Percentiles rank a stretch among this genome's conserved stretches.
Evolutionary conservation across 2,113 vertebrate genomes (phyloP).

Genomic region (Taurulus bubalis): DNA sequence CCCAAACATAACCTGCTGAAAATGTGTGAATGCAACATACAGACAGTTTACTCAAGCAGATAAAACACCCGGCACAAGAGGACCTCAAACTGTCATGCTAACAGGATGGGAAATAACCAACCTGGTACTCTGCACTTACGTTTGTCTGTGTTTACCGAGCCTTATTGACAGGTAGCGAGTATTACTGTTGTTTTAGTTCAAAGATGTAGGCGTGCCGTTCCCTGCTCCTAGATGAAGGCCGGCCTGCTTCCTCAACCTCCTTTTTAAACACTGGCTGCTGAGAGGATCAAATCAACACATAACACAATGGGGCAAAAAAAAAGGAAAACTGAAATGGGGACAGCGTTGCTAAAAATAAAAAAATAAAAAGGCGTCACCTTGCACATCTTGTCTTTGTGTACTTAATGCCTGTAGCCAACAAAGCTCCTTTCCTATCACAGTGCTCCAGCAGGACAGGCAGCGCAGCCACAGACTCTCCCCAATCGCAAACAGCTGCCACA

Average conservation of each 20-base stretch:
- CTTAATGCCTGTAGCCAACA: constrained; percentile 25
- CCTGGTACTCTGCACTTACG: not conserved
- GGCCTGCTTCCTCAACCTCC: not conserved
- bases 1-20: not conserved
- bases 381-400: constrained; percentile 45
- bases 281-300: constrained; percentile 18
- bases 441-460: constrained; percentile 36
- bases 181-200: not conserved
- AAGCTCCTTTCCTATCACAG: constrained; percentile 42
- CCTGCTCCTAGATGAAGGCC: constrained; percentile 4
- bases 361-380: constrained; percentile 28
- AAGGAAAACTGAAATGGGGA: not conserved
- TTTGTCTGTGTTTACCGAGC: not conserved
- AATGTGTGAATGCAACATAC: not conserved
- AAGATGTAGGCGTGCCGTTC: constrained; percentile 9
- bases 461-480: constrained; percentile 43
- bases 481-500: constrained; percentile 67
- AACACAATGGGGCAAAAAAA: not conserved
- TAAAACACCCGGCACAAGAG: constrained; percentile 11
- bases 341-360: not conserved
- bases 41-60: constrained; percentile 21
- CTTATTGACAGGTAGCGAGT: not conserved
- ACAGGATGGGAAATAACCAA: constrained; percentile 12
- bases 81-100: not conserved
- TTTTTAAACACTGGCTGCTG: constrained; percentile 18